Evolutionary conservation across 2,888 invertebrate species (phyloP), one percentile per base, ranked within the genome.

Genomic region (Zaprionus obscuricornis): DNA sequence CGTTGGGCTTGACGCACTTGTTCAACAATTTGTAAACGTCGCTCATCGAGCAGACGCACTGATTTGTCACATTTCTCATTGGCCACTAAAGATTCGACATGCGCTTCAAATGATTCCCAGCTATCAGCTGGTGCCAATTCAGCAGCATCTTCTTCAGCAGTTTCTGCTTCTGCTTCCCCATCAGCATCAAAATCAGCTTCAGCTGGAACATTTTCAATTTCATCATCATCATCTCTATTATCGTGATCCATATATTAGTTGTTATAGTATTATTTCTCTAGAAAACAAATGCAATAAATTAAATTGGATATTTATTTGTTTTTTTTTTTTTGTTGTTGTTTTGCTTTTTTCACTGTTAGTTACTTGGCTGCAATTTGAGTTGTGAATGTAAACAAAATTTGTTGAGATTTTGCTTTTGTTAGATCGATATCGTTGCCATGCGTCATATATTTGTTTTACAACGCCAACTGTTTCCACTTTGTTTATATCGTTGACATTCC

Each of bases 181-280:
- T 31, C 37, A 1, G 7, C 42, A 8, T 68, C 51, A 7, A 22
- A 43, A 1, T 37, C 52, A 1, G 18, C 0, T 0, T 50, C 52
- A 1, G 49, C 46, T 7, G 36, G 40, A 1, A 0, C 40, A 3
- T 62, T 49, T 11, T 66, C 66, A 1, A 4, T 29, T 3, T 75
- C 76, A 1, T 81, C 74, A 0, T 76, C 79, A n/a, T 82, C 75
- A n/a, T 82, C 72, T 7, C 60, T 49, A 39, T 55, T 58, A 10
- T 51, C 55, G 29, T 45, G 39, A 36, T 77, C 67, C 75, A 78
- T 55, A n/a, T n/a, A n/a, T n/a, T n/a, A n/a, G n/a, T n/a, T n/a
- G n/a, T n/a, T n/a, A n/a, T n/a, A n/a, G n/a, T n/a, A n/a, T n/a
- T n/a, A n/a, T n/a, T n/a, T n/a, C n/a, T n/a, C n/a, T n/a, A n/a